Conservation (phyloP, 1,140 invertebrate genomes). For the Calephelis virginiensis region DNA sequence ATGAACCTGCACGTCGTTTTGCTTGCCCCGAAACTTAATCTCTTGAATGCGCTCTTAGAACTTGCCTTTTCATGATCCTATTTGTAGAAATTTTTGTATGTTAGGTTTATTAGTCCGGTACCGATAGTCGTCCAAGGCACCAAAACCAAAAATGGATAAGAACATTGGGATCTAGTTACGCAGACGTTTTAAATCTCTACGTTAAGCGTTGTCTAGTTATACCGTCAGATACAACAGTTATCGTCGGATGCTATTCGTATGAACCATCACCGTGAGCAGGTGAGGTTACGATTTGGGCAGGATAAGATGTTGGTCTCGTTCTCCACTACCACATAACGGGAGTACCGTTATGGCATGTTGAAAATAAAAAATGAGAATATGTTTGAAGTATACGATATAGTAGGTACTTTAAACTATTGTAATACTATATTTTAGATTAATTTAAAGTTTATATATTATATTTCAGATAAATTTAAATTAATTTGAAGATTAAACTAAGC, state of each 20-base stretch:
- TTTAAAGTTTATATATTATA: too few species aligned
- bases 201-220: slow-evolving; percentile 17
- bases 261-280: slow-evolving; percentile 29
- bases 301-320: slow-evolving; percentile 25
- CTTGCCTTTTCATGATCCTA: slow-evolving; percentile 1
- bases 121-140: slow-evolving; percentile 19
- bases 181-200: not conserved
- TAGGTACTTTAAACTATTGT: too few species aligned
- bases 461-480: too few species aligned
- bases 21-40: not conserved
- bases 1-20: slow-evolving; percentile 30
- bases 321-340: not conserved
- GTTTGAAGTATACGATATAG: too few species aligned
- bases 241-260: slow-evolving; percentile 21
- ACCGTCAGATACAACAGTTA: not conserved
- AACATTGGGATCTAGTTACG: not conserved
- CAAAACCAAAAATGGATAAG: slow-evolving; percentile 9
- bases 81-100: not conserved
- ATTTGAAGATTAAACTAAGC: too few species aligned
- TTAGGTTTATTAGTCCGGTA: slow-evolving; percentile 10
- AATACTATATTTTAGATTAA: too few species aligned
- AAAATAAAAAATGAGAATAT: too few species aligned
- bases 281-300: slow-evolving; percentile 29
- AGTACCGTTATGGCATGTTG: too few species aligned
- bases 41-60: not conserved